Evolutionary conservation across 2,888 invertebrate genomes (phyloP).

Genomic region (Drosophila kambysellisi): DNA sequence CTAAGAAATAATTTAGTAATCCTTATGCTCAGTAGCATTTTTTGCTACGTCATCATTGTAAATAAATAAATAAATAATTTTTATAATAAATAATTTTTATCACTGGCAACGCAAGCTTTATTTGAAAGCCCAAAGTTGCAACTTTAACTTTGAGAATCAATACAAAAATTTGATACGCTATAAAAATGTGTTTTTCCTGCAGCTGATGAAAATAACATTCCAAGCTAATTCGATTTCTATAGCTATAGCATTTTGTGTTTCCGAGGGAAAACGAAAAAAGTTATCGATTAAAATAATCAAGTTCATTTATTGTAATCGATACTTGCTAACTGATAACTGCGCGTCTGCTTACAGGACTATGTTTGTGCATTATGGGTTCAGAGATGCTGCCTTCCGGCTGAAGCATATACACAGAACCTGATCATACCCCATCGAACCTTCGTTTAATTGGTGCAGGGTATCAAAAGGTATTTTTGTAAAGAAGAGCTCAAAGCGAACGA

Average conservation of each 20-base stretch:
- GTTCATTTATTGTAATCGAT: no score
- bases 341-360: neutral
- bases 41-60: neutral
- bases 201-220: no score
- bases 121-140: no score
- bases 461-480: slow-evolving; percentile 33
- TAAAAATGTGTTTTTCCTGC: no score
- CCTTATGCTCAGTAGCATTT: neutral
- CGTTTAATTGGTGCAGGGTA: slow-evolving; percentile 1
- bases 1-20: neutral
- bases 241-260: neutral
- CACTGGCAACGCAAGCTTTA: no score
- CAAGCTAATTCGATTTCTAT: no score
- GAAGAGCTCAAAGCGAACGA: slow-evolving; percentile 39
- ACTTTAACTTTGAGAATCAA: no score
- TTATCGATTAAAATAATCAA: neutral
- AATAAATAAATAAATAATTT: neutral
- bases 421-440: neutral
- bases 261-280: neutral
- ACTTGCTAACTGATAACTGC: no score
- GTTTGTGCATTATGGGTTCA: neutral
- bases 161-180: no score
- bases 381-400: neutral
- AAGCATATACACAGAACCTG: neutral
- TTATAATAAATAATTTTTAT: neutral